Evolutionary conservation across 2,797 vertebrate species (phyloP).

Genomic region (Crossoptilon crossoptilon): DNA sequence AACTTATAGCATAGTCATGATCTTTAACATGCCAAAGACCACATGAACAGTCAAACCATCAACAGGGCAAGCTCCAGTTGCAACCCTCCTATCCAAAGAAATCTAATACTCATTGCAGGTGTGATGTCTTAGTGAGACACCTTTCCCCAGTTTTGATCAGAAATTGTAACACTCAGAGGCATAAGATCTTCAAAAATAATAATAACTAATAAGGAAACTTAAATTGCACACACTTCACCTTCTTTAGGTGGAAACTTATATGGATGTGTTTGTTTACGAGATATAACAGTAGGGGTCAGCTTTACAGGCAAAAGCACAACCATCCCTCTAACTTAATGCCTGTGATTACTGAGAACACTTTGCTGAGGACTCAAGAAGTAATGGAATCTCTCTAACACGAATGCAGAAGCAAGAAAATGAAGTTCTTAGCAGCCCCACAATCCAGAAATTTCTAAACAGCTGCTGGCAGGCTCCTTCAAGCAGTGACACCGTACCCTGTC

Average conservation of each 20-base stretch:
- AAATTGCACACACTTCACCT: not conserved
- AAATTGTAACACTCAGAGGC: not conserved
- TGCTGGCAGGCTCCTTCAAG: slow-evolving; percentile 21
- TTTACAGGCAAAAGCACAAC: not conserved
- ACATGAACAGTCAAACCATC: not conserved
- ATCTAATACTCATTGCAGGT: not conserved
- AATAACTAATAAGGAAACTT: not conserved
- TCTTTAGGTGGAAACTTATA: not conserved
- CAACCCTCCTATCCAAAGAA: not conserved
- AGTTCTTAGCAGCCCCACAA: not conserved
- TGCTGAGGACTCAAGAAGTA: not conserved
- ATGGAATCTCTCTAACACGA: not conserved
- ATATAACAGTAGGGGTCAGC: not conserved
- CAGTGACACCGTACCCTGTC: not conserved
- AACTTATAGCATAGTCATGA: not conserved
- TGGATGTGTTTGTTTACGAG: not conserved
- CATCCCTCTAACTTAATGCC: not conserved
- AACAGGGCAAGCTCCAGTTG: not conserved
- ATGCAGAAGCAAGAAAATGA: not conserved
- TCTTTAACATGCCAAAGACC: not conserved
- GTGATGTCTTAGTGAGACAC: not conserved
- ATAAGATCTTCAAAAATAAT: not conserved
- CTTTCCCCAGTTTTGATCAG: not conserved
- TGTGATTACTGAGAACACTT: not conserved
- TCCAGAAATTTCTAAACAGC: not conserved